phyloP scores from a whole-genome alignment of 1,140 invertebrate genomes.

The Sycophila sp. region DNA sequence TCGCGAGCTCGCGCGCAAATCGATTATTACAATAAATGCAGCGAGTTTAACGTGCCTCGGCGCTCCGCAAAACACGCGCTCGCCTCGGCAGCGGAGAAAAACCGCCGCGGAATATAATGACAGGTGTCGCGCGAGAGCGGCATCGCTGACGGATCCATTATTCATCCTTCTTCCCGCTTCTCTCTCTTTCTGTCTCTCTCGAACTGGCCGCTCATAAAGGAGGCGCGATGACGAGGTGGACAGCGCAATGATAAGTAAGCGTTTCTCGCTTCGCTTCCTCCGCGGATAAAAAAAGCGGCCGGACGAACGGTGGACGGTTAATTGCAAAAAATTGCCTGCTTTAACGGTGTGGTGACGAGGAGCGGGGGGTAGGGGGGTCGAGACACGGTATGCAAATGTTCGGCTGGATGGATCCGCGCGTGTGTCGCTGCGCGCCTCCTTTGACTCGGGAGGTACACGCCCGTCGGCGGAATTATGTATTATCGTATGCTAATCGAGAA shows the following conservation, averaged over 20 bases:
- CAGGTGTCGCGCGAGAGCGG: conserved; percentile 45
- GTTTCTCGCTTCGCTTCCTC: background rate
- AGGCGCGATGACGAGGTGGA: conserved; percentile 23
- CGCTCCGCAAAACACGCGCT: background rate
- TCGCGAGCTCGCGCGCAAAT: background rate
- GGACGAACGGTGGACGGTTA: background rate
- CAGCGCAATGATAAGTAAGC: conserved; percentile 22
- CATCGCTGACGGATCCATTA: conserved; percentile 50
- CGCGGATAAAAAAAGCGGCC: background rate
- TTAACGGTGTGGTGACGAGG: no score
- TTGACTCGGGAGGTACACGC: no score
- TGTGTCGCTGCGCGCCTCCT: no score
- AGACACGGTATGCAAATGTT: no score
- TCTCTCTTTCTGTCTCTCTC: conserved; percentile 23
- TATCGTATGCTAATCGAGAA: background rate
- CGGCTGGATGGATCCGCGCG: no score
- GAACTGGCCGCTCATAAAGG: conserved; percentile 36
- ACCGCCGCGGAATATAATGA: conserved; percentile 42
- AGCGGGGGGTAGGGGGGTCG: no score
- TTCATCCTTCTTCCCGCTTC: conserved; percentile 41
- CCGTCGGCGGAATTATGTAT: background rate
- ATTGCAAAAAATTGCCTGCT: background rate
- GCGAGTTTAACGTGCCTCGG: no score
- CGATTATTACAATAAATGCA: conserved; percentile 13
- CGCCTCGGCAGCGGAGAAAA: background rate